phyloP scores from a whole-genome alignment of 2,113 vertebrate genomes.

The Centropus unirufus region DNA sequence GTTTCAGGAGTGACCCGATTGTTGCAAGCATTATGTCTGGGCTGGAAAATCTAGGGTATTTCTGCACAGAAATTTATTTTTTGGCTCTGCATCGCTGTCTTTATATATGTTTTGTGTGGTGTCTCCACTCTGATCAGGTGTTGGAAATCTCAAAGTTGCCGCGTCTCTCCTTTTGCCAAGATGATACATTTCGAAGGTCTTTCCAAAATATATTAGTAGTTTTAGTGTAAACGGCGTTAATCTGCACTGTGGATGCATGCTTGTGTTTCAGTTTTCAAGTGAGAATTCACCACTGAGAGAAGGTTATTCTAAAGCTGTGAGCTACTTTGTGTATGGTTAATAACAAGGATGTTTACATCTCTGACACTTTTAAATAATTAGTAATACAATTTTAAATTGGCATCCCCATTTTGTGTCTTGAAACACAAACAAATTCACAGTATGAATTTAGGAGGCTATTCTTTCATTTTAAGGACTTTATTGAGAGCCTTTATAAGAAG shows the following conservation, averaged over 20 bases:
- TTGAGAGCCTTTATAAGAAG: background rate
- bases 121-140: background rate
- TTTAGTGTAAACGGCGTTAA: background rate
- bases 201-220: background rate
- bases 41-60: background rate
- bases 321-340: background rate
- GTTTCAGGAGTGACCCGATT: background rate
- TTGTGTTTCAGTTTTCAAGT: background rate
- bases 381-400: background rate
- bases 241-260: background rate
- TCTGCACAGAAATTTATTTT: background rate
- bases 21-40: background rate
- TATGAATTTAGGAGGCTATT: background rate
- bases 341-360: background rate
- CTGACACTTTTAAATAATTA: background rate
- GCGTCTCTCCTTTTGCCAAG: background rate
- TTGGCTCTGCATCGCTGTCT: background rate
- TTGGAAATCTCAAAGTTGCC: background rate
- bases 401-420: background rate
- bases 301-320: background rate
- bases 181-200: background rate
- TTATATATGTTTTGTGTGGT: background rate
- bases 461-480: background rate
- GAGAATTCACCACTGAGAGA: background rate
- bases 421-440: background rate